Evolutionary conservation across 2,888 invertebrate species (phyloP).

Genomic region (Philopedon plagiatum): DNA sequence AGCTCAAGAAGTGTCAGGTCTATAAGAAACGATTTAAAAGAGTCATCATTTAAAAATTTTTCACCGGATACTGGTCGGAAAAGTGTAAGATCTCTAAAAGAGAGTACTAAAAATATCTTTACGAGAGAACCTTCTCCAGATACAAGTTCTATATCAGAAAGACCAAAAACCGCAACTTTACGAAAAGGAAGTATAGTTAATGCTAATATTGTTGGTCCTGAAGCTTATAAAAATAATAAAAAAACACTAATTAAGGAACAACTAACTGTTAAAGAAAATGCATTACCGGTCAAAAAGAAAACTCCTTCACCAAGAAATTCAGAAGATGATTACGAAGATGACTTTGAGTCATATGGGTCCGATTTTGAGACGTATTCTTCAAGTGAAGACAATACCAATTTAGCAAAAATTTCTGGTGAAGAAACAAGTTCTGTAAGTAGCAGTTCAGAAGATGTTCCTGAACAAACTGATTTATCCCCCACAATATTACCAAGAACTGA

Average conservation of each 20-base stretch:
- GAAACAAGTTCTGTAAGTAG: constrained; percentile 54
- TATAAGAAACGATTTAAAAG: neutral
- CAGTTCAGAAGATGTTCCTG: constrained; percentile 46
- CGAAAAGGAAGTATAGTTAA: constrained; percentile 64
- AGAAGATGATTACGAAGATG: constrained; percentile 70
- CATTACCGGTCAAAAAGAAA: constrained; percentile 28
- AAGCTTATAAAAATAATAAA: constrained; percentile 53
- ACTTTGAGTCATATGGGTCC: constrained; percentile 74
- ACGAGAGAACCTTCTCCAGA: constrained; percentile 52
- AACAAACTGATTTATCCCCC: constrained; percentile 10
- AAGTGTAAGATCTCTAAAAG: neutral
- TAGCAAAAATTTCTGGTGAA: constrained; percentile 50
- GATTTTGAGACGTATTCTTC: constrained; percentile 71
- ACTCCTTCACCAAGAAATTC: constrained; percentile 21
- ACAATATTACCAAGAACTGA: constrained; percentile 36
- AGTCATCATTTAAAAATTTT: neutral
- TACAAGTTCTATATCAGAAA: constrained; percentile 57
- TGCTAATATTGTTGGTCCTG: constrained; percentile 64
- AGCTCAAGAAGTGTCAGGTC: neutral
- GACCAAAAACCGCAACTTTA: constrained; percentile 67
- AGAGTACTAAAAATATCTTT: constrained; percentile 40
- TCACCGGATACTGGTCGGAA: neutral
- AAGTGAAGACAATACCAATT: constrained; percentile 48
- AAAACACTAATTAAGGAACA: constrained; percentile 1
- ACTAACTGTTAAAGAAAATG: constrained; percentile 8